A percentile compares a stretch with the other conserved stretches of the same genome.
phyloP scores from a whole-genome alignment of 1,140 invertebrate species.

The Stegodyphus mimosarum region DNA sequence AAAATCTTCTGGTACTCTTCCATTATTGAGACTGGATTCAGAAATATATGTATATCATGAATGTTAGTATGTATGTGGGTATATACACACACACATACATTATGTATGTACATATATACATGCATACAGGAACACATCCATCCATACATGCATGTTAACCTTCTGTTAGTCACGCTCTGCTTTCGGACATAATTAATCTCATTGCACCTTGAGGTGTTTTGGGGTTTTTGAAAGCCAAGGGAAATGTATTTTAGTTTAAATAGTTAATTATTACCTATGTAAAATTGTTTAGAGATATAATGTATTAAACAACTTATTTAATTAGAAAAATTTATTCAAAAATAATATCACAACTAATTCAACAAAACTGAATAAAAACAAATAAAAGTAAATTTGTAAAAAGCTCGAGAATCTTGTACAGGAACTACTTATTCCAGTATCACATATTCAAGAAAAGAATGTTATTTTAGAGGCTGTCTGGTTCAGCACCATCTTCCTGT shows the following conservation, averaged over 20 bases:
- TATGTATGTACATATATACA: too few species aligned
- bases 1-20: too few species aligned
- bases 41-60: too few species aligned
- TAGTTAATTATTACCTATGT: slow-evolving; percentile 5
- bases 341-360: not conserved
- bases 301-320: not conserved
- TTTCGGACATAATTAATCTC: not conserved
- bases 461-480: not conserved
- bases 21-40: too few species aligned
- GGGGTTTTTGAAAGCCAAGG: not conserved
- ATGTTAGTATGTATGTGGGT: too few species aligned
- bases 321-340: not conserved
- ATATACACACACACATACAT: too few species aligned
- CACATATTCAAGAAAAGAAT: not conserved
- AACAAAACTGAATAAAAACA: not conserved
- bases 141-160: too few species aligned
- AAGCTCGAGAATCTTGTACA: not conserved
- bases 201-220: not conserved
- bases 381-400: slow-evolving; percentile 1
- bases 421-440: not conserved
- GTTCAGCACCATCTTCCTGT: not conserved
- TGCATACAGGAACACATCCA: too few species aligned
- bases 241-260: slow-evolving; percentile 2
- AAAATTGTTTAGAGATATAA: not conserved
- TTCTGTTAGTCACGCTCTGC: not conserved